Percentiles rank a stretch among this genome's conserved stretches.
Conservation (phyloP, 1,140 invertebrate genomes). For the Hermetia illucens region DNA sequence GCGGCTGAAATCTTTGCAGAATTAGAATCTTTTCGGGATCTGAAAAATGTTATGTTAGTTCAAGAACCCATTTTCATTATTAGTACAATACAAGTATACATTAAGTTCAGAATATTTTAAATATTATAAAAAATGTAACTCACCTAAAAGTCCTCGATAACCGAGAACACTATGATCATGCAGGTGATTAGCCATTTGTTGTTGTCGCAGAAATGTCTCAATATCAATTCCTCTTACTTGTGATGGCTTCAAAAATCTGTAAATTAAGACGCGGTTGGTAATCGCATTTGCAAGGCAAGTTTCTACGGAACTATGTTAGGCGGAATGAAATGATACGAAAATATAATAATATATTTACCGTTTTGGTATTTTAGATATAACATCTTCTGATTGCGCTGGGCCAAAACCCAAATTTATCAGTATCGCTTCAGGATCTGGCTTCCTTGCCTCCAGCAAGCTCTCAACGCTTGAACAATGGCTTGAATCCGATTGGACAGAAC, state of each 20-base stretch:
- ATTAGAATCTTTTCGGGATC: conserved; percentile 4
- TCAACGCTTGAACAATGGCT: conserved; percentile 59
- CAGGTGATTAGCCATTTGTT: conserved; percentile 40
- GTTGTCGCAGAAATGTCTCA: conserved; percentile 41
- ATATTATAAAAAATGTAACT: conserved; percentile 5
- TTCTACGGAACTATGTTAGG: too few species aligned
- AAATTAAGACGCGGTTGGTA: background rate
- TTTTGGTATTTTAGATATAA: conserved; percentile 43
- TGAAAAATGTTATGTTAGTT: conserved; percentile 1
- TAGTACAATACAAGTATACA: too few species aligned
- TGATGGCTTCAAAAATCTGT: conserved; percentile 44
- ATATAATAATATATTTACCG: conserved; percentile 12
- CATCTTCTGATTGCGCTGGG: conserved; percentile 30
- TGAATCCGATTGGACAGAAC: conserved; percentile 48
- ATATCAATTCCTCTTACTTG: conserved; percentile 44
- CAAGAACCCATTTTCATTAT: too few species aligned
- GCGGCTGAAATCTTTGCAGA: conserved; percentile 5
- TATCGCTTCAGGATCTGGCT: conserved; percentile 54
- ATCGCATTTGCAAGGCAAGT: too few species aligned
- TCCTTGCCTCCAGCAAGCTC: conserved; percentile 48
- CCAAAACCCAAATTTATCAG: conserved; percentile 50
- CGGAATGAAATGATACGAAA: too few species aligned
- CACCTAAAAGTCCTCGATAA: conserved; percentile 46
- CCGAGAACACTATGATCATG: conserved; percentile 46
- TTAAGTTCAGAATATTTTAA: background rate